Percentiles rank a stretch among this genome's conserved stretches.
Evolutionary conservation across 1,140 invertebrate genomes (phyloP).

Genomic region (Nylanderia fulva): DNA sequence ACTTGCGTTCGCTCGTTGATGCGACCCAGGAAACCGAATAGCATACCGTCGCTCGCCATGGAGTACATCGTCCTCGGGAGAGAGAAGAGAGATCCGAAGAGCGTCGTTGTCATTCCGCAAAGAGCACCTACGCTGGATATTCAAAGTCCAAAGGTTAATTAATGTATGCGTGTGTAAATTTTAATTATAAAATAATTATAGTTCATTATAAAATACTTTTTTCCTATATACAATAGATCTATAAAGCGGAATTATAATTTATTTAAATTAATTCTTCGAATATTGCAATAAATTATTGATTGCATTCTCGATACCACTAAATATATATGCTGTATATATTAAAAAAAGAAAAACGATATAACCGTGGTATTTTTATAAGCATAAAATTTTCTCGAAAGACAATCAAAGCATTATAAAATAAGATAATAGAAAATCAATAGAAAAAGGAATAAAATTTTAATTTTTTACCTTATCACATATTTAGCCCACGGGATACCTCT

Average conservation of each 20-base stretch:
- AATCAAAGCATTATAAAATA: neutral
- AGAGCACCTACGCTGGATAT: conserved; percentile 91
- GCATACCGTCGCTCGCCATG: conserved; percentile 95
- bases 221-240: too few relatives aligned
- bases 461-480: conserved; percentile 89
- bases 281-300: neutral
- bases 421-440: too few relatives aligned
- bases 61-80: conserved; percentile 94
- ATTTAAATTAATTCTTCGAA: neutral
- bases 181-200: conserved; percentile 14
- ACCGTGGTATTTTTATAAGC: neutral
- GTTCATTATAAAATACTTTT: neutral
- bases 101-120: conserved; percentile 95
- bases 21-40: conserved; percentile 92
- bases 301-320: neutral
- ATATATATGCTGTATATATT: too few relatives aligned
- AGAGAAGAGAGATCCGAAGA: conserved; percentile 94
- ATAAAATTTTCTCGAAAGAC: neutral
- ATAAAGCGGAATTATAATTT: neutral
- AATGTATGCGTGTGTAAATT: too few relatives aligned
- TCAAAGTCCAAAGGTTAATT: neutral
- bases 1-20: conserved; percentile 93
- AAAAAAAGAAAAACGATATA: neutral
- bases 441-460: neutral
- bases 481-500: conserved; percentile 93